phyloP scores from a whole-genome alignment of 23 tunicate species.

The Clavelina lepadiformis region DNA sequence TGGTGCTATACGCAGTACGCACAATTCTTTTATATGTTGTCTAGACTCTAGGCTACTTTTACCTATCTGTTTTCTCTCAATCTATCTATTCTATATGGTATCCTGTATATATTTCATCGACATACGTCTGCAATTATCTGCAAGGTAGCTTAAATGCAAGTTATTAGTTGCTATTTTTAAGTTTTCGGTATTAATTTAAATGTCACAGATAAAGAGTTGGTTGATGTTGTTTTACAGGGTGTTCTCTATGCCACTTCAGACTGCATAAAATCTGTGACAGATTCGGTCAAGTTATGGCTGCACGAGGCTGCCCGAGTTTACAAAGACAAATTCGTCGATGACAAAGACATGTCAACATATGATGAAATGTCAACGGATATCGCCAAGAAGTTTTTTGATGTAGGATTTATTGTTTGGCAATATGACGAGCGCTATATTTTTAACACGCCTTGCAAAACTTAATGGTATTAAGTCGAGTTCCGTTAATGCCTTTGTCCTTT shows the following conservation, averaged over 20 bases:
- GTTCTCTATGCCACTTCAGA: constrained; percentile 71
- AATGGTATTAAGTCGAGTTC: not conserved
- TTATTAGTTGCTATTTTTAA: not conserved
- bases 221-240: constrained; percentile 37
- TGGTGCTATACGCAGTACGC: no score
- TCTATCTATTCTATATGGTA: no score
- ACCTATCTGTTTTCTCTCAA: no score
- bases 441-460: not conserved
- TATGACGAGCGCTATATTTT: not conserved
- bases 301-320: constrained; percentile 93
- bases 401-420: not conserved
- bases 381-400: constrained; percentile 86
- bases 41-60: no score
- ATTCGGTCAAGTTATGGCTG: constrained; percentile 64
- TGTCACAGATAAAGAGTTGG: not conserved
- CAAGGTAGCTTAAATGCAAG: not conserved
- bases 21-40: no score
- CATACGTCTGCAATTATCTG: no score
- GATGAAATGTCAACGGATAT: constrained; percentile 75
- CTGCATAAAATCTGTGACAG: constrained; percentile 48
- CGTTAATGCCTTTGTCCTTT: not conserved
- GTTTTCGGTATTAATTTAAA: not conserved
- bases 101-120: no score
- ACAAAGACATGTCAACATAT: constrained; percentile 80
- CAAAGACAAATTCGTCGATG: constrained; percentile 87